Base-by-base conservation (phyloP, 2,888 invertebrate genomes). In the Ischnus inquisitorius region DNA sequence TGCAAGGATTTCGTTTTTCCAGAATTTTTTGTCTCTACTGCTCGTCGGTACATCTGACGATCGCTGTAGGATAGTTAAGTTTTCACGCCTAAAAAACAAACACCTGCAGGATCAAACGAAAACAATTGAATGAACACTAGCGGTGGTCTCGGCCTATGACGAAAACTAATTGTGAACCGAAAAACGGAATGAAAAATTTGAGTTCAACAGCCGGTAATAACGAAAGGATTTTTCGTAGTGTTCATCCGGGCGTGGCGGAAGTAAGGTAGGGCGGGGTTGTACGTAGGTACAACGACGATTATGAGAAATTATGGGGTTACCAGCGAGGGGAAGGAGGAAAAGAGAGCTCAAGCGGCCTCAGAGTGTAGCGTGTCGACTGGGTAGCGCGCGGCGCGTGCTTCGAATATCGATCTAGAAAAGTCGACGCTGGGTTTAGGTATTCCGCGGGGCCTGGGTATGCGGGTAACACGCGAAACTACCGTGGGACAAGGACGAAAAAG, bases 391-490 rank as follows among this genome's bases (percentile, higher is more conserved):
- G 57, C 71, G 88, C 90, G 89, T 90, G 89, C 90, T 88, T 89
- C 88, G 89, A 88, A 88, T 90, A 90, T 90, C 90, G 90, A 90
- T 90, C 88, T 46, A 57, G 65, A 72, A 68, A 67, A 79, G 79
- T 79, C 72, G 74, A 39, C 79, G 34, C 12, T 3, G 67, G 46
- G 64, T 79, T 74, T 60, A 72, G 72, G 74, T 79, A 79, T 79
- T 79, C 22, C 54, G 54, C 79, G 34, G 67, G 65, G 34, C 8
- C 57, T 57, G 57, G 67, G 72, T 54, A 76, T 69, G 69, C 62
- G 41, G 48, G 54, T 69, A 77, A 77, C 74, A 78, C 69, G 68
- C 46, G 41, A 82, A 77, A 75, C 41, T 68, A 60, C 67, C 60
- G 41, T 43, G 41, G 10, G n/a, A 54, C 46, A 48, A 67, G 19